phyloP scores from a whole-genome alignment of 2,797 vertebrate genomes.

The Lacerta bilineata region DNA sequence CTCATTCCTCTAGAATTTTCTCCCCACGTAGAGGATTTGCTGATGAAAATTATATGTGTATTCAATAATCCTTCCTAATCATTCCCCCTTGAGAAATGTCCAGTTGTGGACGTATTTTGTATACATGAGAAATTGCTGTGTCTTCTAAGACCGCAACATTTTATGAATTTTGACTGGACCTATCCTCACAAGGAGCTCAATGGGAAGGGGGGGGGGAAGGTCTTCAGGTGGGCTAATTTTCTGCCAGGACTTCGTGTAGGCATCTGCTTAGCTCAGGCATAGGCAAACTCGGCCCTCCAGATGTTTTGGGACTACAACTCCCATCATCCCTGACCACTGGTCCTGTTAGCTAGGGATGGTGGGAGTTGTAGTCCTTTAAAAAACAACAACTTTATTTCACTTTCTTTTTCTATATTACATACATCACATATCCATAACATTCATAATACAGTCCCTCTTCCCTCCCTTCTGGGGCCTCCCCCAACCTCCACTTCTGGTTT shows the following conservation, averaged over 20 bases:
- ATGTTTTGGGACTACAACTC: too few relatives aligned
- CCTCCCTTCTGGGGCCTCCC: too few relatives aligned
- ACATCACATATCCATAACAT: too few relatives aligned
- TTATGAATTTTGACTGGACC: rapidly evolving
- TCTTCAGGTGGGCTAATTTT: background rate
- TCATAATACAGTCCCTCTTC: too few relatives aligned
- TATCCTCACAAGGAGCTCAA: background rate
- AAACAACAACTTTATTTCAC: too few relatives aligned
- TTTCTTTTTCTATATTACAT: too few relatives aligned
- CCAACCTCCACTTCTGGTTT: too few relatives aligned
- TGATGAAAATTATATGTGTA: slow-evolving; percentile 24
- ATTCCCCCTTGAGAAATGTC: background rate
- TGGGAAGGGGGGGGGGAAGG: background rate
- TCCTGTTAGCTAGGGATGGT: too few relatives aligned
- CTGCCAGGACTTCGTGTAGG: background rate
- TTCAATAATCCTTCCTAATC: background rate
- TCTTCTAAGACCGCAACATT: background rate
- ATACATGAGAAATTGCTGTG: background rate
- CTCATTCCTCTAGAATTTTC: background rate
- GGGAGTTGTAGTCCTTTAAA: too few relatives aligned
- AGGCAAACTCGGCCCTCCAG: too few relatives aligned
- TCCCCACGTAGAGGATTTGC: background rate
- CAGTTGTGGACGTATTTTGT: background rate
- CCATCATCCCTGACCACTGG: too few relatives aligned
- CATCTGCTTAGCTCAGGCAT: too few relatives aligned